Evolutionary conservation across 2,888 invertebrate species (phyloP).

Genomic region (Doris montereyensis): DNA sequence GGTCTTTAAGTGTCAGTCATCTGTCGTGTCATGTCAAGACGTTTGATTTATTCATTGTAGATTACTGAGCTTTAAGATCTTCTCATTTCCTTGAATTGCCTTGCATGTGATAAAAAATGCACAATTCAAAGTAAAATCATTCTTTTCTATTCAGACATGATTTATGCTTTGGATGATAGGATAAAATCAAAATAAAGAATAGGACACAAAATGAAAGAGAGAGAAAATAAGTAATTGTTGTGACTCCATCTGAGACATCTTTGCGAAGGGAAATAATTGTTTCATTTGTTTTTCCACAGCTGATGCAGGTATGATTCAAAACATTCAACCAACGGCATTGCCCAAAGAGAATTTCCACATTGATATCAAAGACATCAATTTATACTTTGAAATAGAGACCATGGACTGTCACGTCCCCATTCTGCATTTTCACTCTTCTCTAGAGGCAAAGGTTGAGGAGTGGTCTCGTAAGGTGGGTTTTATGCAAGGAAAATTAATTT

Average conservation of each 20-base stretch:
- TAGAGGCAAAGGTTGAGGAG: constrained; percentile 79
- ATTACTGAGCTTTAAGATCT: no score
- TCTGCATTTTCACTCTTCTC: constrained; percentile 76
- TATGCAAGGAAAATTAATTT: no score
- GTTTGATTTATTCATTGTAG: no score
- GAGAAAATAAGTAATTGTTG: no score
- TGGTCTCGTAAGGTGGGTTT: constrained; percentile 78
- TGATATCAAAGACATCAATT: constrained; percentile 77
- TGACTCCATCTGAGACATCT: not conserved
- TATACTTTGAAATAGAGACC: constrained; percentile 80
- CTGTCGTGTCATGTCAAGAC: no score
- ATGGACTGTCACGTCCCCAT: constrained; percentile 75
- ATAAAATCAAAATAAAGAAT: not conserved
- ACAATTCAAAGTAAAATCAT: no score
- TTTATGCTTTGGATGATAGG: no score
- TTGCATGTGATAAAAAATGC: no score
- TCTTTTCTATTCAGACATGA: no score
- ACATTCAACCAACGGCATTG: constrained; percentile 45
- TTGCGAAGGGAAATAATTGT: not conserved
- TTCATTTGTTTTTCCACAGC: constrained; percentile 40
- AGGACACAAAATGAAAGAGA: no score
- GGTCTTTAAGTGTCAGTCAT: no score
- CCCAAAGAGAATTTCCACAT: constrained; percentile 76
- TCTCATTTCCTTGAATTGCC: no score
- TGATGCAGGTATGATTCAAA: constrained; percentile 38